Evolutionary conservation across 2,113 vertebrate species (phyloP).

Genomic region (Drymodes brunneopygia): DNA sequence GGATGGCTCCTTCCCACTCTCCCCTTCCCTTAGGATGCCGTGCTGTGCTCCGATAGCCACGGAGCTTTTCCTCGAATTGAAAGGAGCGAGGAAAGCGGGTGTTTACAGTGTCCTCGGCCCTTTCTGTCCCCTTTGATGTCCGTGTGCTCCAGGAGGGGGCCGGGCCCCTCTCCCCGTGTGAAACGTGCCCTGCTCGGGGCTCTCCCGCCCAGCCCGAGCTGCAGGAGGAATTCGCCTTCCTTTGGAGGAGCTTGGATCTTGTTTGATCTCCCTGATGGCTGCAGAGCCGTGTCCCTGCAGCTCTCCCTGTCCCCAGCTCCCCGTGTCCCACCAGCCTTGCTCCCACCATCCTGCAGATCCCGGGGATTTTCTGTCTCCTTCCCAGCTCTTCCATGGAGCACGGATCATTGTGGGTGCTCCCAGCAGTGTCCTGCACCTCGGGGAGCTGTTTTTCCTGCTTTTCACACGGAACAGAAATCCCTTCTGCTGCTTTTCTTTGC

Average conservation of each 20-base stretch:
- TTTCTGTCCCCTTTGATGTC: constrained; percentile 30
- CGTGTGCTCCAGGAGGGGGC: background rate
- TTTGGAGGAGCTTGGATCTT: background rate
- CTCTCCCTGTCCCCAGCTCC: background rate
- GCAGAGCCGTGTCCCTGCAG: background rate
- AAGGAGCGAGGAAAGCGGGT: fast-evolving
- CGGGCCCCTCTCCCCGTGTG: fast-evolving
- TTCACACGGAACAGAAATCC: background rate
- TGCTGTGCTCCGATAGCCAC: background rate
- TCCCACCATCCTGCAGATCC: fast-evolving
- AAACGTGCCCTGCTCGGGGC: background rate
- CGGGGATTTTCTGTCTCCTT: background rate
- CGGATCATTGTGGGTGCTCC: background rate
- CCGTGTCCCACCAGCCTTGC: background rate
- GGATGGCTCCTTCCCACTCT: fast-evolving
- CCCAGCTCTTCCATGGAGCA: background rate
- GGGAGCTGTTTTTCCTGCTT: background rate
- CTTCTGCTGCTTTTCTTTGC: background rate
- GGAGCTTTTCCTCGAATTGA: constrained; percentile 41
- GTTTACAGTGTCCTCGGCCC: background rate
- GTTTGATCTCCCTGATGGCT: background rate
- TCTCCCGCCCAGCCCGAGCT: background rate
- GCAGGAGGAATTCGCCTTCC: background rate
- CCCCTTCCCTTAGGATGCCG: background rate
- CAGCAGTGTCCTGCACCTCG: background rate